Conservation (phyloP, 2,797 vertebrate species). For the Acipenser ruthenus region DNA sequence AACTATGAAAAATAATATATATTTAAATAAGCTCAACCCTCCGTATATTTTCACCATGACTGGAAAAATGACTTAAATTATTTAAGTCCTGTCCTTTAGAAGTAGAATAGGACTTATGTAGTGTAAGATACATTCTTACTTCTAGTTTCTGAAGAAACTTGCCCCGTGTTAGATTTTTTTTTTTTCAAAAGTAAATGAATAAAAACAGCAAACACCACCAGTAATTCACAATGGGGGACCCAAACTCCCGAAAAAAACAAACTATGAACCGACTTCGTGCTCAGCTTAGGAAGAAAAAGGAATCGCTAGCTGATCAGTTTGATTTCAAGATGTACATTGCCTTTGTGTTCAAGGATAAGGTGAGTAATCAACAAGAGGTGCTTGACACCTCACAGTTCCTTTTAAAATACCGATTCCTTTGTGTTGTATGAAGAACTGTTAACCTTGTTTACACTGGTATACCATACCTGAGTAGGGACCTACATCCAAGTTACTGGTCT, state of each 20-base stretch:
- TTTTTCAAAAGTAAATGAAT: conserved; percentile 50
- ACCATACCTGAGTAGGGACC: no score
- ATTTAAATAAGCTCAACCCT: conserved; percentile 43
- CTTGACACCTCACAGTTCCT: no score
- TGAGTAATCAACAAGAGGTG: conserved; percentile 42
- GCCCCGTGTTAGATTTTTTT: no score
- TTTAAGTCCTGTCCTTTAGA: conserved; percentile 47
- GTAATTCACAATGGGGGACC: conserved; percentile 93
- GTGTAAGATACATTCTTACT: conserved; percentile 74
- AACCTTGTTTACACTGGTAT: no score
- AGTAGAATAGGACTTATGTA: conserved; percentile 58
- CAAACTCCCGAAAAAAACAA: conserved; percentile 98
- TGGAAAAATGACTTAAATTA: conserved; percentile 61
- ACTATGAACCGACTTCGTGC: conserved; percentile 98
- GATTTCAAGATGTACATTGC: conserved; percentile 99
- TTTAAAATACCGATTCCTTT: no score
- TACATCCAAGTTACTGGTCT: no score
- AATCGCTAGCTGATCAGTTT: conserved; percentile 99
- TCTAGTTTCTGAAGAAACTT: conserved; percentile 56
- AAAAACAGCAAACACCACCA: conserved; percentile 44
- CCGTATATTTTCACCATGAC: conserved; percentile 38
- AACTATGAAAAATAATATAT: conserved; percentile 43
- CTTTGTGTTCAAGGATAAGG: conserved; percentile 99
- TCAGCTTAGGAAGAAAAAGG: conserved; percentile 99
- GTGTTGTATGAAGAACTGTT: no score